Base-by-base conservation (phyloP, 2,797 vertebrate genomes). In the Melanogrammus aeglefinus region DNA sequence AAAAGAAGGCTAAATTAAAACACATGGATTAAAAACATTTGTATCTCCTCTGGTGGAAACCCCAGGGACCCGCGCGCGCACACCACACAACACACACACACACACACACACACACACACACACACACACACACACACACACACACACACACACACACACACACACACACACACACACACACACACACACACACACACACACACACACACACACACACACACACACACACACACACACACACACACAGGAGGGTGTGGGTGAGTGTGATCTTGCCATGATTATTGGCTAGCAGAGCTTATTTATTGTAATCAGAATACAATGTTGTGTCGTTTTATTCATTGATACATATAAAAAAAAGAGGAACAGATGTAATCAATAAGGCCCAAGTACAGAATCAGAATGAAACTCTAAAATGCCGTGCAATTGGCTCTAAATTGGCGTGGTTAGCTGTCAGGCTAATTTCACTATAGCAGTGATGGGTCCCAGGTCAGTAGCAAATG, bases 1-100 rank as follows among this genome's bases (percentile, higher is more conserved):
- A 86, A 81, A 79, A 85, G 83, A 82, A 76, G 76, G 79, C 83
- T 88, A 86, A 90, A 91, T 91, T 88, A 90, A 91, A 91, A 90
- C 84, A 83, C 83, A 88, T 78, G 80, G 86, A 86, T 82, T 82
- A 80, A 87, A 85, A 83, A 87, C 88, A 82, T 87, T 90, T 90
- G 89, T 87, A 91, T 86, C 81, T 87, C 84, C 77, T 85, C 79
- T 84, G 76, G 75, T 79, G 73, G 72, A 76, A 76, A 76, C 83
- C 79, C 79, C 75, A 7, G 83, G 87, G 88, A 38, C 10, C 73
- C n/a, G n/a, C n/a, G n/a, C n/a, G n/a, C n/a, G n/a, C n/a, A n/a
- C n/a, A n/a, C n/a, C n/a, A n/a, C n/a, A n/a, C n/a, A n/a, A n/a
- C n/a, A n/a, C 63, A 33, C 51, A 81, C 74, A 80, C 76, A 81